Evolutionary conservation across 37 sponge, comb jelly and placozoan genomes (phyloP), one percentile per base, ranked within the genome.

Genomic region (Ephydatia muelleri): DNA sequence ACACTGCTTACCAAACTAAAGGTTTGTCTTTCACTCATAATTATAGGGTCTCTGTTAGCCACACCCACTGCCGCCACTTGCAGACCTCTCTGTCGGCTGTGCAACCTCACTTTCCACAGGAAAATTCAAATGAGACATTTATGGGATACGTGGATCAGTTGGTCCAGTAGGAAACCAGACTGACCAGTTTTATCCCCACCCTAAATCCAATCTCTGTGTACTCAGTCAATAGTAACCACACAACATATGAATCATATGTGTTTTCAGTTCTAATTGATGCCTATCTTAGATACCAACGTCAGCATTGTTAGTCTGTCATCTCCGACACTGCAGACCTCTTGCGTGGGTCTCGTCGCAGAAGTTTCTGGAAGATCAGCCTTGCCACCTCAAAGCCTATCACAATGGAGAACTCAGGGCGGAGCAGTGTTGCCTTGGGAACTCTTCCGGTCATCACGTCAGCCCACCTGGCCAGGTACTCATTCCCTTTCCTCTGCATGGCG

Each of bases 111-210:
- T 90, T 90, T 40, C 86, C 86, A 38, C 79, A 77, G 28, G 86
- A 90, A 73, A 85, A 85, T 29, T 90, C 86, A 25, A 81, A 84
- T 38, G 65, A 85, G 68, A 82, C 86, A 2, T 90, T 90, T 72
- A 76, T 90, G 81, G 75, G 82, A 38, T 90, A 85, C 76, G 85
- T 90, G 47, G 90, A 90, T 6, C 90, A 90, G 27, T 70, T 90
- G 39, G 37, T 81, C 12, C 67, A 77, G 21, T 67, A 66, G n/a
- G 57, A 14, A 11, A 57, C 0, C 6, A 11, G 16, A 14, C 57
- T 43, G 43, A 43, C 43, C 43, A 9, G 19, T 57, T 57, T 57
- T 57, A 11, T 14, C 57, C 57, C 16, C 1, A 5, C 16, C 57
- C 9, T 57, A 57, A 57, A 57, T 57, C 57, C 57, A 57, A 57